phyloP scores from a whole-genome alignment of 2,113 vertebrate species.

The Megalops atlanticus region DNA sequence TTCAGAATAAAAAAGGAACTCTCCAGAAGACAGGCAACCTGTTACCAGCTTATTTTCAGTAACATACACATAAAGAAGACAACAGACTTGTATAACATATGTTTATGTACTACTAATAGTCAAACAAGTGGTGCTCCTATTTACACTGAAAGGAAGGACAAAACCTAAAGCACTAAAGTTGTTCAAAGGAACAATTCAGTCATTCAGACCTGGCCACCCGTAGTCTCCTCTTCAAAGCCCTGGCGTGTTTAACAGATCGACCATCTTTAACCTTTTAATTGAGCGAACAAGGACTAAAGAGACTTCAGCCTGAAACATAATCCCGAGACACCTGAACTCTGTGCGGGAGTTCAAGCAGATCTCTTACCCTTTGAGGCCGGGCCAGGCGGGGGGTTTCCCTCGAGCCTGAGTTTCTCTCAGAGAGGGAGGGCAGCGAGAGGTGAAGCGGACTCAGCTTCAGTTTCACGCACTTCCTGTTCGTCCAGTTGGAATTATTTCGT shows the following conservation, averaged over 20 bases:
- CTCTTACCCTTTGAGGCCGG: conserved; percentile 59
- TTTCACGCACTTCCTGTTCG: too few species aligned
- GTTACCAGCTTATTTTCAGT: background rate
- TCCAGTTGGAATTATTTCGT: too few species aligned
- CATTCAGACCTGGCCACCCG: background rate
- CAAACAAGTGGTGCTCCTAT: background rate
- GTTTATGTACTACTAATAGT: background rate
- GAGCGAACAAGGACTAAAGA: conserved; percentile 77
- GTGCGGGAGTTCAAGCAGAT: conserved; percentile 70
- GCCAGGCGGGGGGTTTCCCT: conserved; percentile 64
- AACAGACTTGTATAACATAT: too few species aligned
- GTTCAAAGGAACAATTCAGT: background rate
- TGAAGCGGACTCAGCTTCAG: too few species aligned
- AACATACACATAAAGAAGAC: background rate
- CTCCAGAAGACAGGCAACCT: background rate
- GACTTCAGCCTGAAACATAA: conserved; percentile 70
- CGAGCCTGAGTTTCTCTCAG: too few species aligned
- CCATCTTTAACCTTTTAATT: conserved; percentile 79
- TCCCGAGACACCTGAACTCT: conserved; percentile 71
- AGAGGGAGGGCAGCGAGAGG: too few species aligned
- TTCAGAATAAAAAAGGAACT: background rate
- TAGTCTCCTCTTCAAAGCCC: background rate
- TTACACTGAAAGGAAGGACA: background rate
- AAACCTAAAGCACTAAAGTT: background rate
- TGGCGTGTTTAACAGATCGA: conserved; percentile 79